These are phyloP conservation scores for Coluber constrictor DNA, from an alignment of 2,797 vertebrate species.

Conservation along the genomic window DNA sequence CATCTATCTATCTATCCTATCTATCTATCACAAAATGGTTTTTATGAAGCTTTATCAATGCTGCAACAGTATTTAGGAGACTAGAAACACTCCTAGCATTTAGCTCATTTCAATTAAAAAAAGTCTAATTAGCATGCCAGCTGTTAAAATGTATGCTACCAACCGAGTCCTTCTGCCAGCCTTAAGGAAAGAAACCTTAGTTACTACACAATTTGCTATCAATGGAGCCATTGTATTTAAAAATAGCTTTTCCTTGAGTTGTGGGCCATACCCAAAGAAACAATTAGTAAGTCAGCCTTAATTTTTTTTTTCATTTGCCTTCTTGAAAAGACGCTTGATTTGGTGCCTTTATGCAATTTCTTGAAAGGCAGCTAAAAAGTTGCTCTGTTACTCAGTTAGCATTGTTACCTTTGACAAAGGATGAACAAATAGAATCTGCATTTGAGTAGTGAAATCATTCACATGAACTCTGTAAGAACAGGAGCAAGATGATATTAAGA, in stretches of 20 bases:
- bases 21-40: conserved; percentile 61
- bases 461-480: not conserved
- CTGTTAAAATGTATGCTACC: conserved; percentile 64
- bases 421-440: rapidly evolving
- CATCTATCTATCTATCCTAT: not conserved
- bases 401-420: conserved; percentile 28
- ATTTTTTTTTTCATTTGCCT: conserved; percentile 12
- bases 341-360: conserved; percentile 20
- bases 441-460: conserved; percentile 28
- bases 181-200: conserved; percentile 56
- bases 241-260: conserved; percentile 42
- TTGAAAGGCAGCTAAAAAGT: conserved; percentile 21
- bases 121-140: conserved; percentile 68
- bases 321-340: conserved; percentile 12
- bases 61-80: conserved; percentile 64
- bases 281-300: conserved; percentile 22
- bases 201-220: conserved; percentile 58
- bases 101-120: conserved; percentile 68
- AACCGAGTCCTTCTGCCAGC: conserved; percentile 60
- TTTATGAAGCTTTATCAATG: conserved; percentile 67
- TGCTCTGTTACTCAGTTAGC: not conserved
- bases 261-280: conserved; percentile 37
- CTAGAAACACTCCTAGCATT: conserved; percentile 63
- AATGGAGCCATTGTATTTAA: conserved; percentile 44
- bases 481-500: not conserved